Evolutionary conservation across 64 coral and sea anemone species (phyloP).

Genomic region (Montipora foliosa): DNA sequence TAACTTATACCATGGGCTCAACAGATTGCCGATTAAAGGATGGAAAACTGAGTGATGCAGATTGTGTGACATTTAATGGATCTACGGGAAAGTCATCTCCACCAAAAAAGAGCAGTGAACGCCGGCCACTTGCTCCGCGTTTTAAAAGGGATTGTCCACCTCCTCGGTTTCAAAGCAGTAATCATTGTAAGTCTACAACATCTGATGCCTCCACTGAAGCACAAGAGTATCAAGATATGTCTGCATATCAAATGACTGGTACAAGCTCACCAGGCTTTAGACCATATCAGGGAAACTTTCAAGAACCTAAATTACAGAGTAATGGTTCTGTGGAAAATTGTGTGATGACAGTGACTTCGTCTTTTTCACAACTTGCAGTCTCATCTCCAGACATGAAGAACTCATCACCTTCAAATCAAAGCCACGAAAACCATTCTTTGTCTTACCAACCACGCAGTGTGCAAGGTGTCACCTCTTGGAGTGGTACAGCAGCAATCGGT

Average conservation of each 20-base stretch:
- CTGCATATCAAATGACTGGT: not conserved
- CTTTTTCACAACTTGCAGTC: not conserved
- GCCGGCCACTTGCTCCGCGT: not conserved
- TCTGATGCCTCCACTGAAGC: not conserved
- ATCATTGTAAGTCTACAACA: not conserved
- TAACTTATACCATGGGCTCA: slow-evolving; percentile 13
- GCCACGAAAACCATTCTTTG: not conserved
- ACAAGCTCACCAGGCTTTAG: not conserved
- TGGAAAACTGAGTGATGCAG: slow-evolving; percentile 6
- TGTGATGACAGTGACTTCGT: not conserved
- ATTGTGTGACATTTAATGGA: slow-evolving; percentile 4
- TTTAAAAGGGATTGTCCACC: not conserved
- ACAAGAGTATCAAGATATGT: not conserved
- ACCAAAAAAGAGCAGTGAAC: not conserved
- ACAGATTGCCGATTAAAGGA: slow-evolving; percentile 21
- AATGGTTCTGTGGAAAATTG: not conserved
- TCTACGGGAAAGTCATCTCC: not conserved
- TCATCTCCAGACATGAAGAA: not conserved
- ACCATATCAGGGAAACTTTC: slow-evolving; percentile 1
- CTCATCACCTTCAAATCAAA: not conserved
- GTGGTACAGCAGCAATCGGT: not conserved
- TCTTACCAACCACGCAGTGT: too few species aligned
- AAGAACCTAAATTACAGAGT: not conserved
- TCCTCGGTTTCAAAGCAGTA: slow-evolving; percentile 7
- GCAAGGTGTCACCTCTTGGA: not conserved